Base-by-base conservation (phyloP, 1,140 invertebrate species). In the Sycophila sp. region DNA sequence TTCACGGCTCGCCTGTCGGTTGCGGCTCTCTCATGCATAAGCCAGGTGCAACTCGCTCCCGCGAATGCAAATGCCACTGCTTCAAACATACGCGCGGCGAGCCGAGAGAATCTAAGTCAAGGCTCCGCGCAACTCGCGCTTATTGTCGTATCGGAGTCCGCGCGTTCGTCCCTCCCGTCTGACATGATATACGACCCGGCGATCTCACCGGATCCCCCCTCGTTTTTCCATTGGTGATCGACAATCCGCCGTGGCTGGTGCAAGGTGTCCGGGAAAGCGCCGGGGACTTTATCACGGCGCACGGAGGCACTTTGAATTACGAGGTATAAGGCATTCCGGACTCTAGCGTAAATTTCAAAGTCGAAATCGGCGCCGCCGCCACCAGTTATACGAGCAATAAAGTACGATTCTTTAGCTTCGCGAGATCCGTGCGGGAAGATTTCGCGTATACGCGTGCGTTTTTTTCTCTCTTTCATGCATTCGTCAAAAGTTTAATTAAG, bases 21-120 rank as follows among this genome's bases (percentile, higher is more conserved):
- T 49, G 19, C 24, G 22, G 15, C 19, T 26, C 11, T 45, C 26
- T 42, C 30, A n/a, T 58, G 24, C 58, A 36, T 64, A 32, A 22
- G n/a, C 47, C 56, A 69, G 58, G 32, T 30, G n/a, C n/a, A 42
- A n/a, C 19, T 11, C 36, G 30, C 30, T 10, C 26, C 32, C 6
- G 40, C 49, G 15, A 38, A 56, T 13, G 62, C 66, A 22, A 71
- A 45, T 38, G 53, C 36, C 19, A 56, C 63, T n/a, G n/a, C n/a
- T n/a, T n/a, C n/a, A n/a, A n/a, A n/a, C 34, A 67, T 45, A 53
- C 67, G 65, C 65, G 70, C 69, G 75, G 73, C 73, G 74, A 77
- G 74, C 22, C 30, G 68, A n/a, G n/a, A 77, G 76, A 76, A 78
- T 79, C 77, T 76, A 74, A 78, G 77, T 72, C 77, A 76, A 77